Percentiles rank a stretch among this genome's conserved stretches.
Conservation (phyloP, 2,888 invertebrate genomes). For the Arrhopalites spinosus region DNA sequence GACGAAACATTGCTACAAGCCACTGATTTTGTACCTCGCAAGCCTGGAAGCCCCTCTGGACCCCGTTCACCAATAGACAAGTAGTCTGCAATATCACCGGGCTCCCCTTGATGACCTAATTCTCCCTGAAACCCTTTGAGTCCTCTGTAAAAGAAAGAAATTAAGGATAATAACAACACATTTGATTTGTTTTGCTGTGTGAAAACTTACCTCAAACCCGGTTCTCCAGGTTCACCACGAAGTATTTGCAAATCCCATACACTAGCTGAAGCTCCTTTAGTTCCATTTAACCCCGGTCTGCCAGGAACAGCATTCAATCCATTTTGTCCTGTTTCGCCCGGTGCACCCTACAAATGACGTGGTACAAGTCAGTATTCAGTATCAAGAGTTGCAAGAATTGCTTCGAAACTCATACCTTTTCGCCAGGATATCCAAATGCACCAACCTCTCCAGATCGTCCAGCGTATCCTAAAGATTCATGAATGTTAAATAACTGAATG, state of each 20-base stretch:
- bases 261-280: slow-evolving; percentile 66
- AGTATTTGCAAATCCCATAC: slow-evolving; percentile 62
- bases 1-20: too few relatives aligned
- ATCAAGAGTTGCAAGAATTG: too few relatives aligned
- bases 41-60: slow-evolving; percentile 51
- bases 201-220: slow-evolving; percentile 57
- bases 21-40: slow-evolving; percentile 26
- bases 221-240: slow-evolving; percentile 62
- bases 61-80: slow-evolving; percentile 56
- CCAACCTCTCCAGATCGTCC: slow-evolving; percentile 59
- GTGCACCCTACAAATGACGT: slow-evolving; percentile 57
- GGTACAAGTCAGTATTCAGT: background rate
- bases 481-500: too few relatives aligned
- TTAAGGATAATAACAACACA: background rate
- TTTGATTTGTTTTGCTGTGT: background rate
- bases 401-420: slow-evolving; percentile 15
- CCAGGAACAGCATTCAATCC: background rate
- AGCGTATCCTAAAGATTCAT: slow-evolving; percentile 25
- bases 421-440: slow-evolving; percentile 57
- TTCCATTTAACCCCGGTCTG: slow-evolving; percentile 51
- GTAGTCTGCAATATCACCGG: slow-evolving; percentile 14
- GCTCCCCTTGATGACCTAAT: slow-evolving; percentile 56
- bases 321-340: slow-evolving; percentile 67
- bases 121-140: slow-evolving; percentile 60
- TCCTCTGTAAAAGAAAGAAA: slow-evolving; percentile 29